A percentile compares a stretch with the other conserved stretches of the same genome.
phyloP scores from a whole-genome alignment of 92 coral and sea anemone species.

The Micromussa lordhowensis region DNA sequence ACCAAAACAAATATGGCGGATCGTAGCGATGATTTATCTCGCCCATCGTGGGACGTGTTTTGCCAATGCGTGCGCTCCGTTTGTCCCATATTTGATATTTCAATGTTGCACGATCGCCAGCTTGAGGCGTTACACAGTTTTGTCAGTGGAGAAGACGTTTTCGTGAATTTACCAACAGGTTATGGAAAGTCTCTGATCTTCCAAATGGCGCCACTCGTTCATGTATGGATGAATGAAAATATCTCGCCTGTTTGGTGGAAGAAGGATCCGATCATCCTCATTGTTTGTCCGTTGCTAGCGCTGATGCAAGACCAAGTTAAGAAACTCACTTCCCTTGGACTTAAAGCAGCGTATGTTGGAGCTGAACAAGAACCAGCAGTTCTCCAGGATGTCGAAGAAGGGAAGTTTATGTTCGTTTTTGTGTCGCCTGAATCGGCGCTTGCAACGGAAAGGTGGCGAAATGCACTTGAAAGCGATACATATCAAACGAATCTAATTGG shows the following conservation, averaged over 20 bases:
- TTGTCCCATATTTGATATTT: background rate
- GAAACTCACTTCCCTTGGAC: too few relatives aligned
- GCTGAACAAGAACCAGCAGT: too few relatives aligned
- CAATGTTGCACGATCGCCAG: background rate
- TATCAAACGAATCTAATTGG: constrained; percentile 39
- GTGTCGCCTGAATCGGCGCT: background rate
- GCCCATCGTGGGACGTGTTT: background rate
- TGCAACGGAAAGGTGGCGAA: background rate
- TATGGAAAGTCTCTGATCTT: constrained; percentile 39
- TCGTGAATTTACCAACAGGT: constrained; percentile 31
- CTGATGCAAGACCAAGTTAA: too few relatives aligned
- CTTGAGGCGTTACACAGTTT: constrained; percentile 15
- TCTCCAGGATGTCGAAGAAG: too few relatives aligned
- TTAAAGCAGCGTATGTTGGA: too few relatives aligned
- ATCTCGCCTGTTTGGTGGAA: too few relatives aligned
- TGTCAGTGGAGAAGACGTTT: constrained; percentile 17
- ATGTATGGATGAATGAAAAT: background rate
- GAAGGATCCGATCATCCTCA: too few relatives aligned
- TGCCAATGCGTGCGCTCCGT: background rate
- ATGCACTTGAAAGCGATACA: constrained; percentile 22
- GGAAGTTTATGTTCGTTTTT: too few relatives aligned
- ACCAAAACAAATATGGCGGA: too few relatives aligned
- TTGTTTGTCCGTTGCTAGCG: too few relatives aligned
- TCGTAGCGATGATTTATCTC: background rate
- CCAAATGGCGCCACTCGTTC: constrained; percentile 40